phyloP scores from a whole-genome alignment of 2,797 vertebrate species.

The Podarcis lilfordi region DNA sequence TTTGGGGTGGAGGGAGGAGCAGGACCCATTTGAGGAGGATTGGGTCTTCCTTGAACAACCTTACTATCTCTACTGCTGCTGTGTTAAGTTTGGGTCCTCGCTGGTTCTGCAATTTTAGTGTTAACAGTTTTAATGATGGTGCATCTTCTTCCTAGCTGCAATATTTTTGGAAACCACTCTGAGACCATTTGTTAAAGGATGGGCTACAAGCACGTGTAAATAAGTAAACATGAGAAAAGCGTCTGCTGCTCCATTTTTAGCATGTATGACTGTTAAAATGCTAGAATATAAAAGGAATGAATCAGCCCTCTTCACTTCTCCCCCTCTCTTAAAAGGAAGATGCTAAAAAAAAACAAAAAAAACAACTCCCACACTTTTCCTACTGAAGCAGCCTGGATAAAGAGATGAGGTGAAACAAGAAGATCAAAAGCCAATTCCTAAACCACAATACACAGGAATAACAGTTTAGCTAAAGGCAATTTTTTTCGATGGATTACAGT shows the following conservation, averaged over 20 bases:
- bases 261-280: neutral
- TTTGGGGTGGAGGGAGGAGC: too few relatives aligned
- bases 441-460: neutral
- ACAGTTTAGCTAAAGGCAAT: neutral
- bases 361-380: neutral
- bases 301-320: neutral
- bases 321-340: neutral
- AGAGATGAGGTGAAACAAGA: neutral
- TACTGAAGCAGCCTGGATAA: neutral
- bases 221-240: neutral
- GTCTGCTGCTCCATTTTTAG: neutral
- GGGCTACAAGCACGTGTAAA: too few relatives aligned
- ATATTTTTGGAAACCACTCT: too few relatives aligned
- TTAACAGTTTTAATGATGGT: too few relatives aligned
- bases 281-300: neutral
- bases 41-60: too few relatives aligned
- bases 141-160: too few relatives aligned
- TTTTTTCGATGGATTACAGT: neutral
- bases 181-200: too few relatives aligned
- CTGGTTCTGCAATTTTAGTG: too few relatives aligned
- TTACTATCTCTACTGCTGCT: too few relatives aligned
- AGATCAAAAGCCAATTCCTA: neutral
- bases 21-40: too few relatives aligned
- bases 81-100: too few relatives aligned
- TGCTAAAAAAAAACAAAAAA: too few relatives aligned